Evolutionary conservation across 2,113 vertebrate genomes (phyloP).

Genomic region (Pollachius pollachius): DNA sequence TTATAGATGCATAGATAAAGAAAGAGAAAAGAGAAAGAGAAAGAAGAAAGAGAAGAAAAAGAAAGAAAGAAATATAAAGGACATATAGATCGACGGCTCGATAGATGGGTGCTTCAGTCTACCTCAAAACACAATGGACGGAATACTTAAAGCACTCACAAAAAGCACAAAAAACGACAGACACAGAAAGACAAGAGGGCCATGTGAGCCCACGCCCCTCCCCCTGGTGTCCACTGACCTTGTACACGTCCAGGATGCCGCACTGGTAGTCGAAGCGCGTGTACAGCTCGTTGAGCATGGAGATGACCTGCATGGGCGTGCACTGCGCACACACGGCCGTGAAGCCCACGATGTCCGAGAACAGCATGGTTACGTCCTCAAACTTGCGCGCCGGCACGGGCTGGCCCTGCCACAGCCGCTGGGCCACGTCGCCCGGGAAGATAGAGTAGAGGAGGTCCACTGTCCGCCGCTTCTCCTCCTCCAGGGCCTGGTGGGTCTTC

Average conservation of each 20-base stretch:
- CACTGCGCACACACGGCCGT: constrained; percentile 97
- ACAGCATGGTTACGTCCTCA: constrained; percentile 97
- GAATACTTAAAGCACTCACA: too few species aligned
- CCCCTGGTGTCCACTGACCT: constrained; percentile 76
- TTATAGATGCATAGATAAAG: constrained; percentile 1
- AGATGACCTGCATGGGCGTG: constrained; percentile 98
- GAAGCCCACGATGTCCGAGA: constrained; percentile 98
- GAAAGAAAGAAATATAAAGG: not conserved
- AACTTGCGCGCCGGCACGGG: constrained; percentile 94
- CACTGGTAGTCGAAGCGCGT: constrained; percentile 98
- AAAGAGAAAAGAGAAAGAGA: constrained; percentile 3
- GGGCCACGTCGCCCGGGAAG: constrained; percentile 95
- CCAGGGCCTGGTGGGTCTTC: constrained; percentile 90
- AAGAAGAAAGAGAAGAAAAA: constrained; percentile 5
- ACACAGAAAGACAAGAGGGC: not conserved
- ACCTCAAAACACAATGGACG: too few species aligned
- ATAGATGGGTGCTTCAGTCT: too few species aligned
- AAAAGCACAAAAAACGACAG: too few species aligned
- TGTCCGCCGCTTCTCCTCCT: constrained; percentile 96
- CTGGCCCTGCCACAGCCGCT: constrained; percentile 94
- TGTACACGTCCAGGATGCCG: constrained; percentile 95
- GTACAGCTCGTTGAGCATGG: constrained; percentile 98
- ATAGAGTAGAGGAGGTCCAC: constrained; percentile 98
- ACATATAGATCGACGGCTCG: too few species aligned
- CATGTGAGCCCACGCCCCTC: not conserved